A percentile compares a stretch with the other conserved stretches of the same genome.
Evolutionary conservation across 2,888 invertebrate species (phyloP).

Genomic region (Stenodera caucasica): DNA sequence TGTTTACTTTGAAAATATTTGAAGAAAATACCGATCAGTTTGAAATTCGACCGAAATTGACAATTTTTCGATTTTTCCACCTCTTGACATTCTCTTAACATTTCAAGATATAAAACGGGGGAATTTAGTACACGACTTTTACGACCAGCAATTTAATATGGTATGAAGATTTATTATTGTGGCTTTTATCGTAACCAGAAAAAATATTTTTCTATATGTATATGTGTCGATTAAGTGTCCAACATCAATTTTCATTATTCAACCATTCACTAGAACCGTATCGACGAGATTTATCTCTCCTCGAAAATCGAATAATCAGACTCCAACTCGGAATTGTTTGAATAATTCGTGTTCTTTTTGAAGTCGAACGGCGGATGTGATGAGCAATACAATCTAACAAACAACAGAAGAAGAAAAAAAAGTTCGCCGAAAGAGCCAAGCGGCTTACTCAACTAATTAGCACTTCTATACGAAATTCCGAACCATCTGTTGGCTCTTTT

Average conservation of each 20-base stretch:
- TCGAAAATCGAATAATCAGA: constrained; percentile 13
- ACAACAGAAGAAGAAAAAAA: constrained; percentile 21
- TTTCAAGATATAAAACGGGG: constrained; percentile 35
- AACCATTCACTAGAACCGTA: neutral
- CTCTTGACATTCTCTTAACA: constrained; percentile 36
- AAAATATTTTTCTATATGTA: constrained; percentile 19
- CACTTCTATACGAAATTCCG: constrained; percentile 55
- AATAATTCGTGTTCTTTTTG: constrained; percentile 34
- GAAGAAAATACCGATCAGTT: constrained; percentile 1
- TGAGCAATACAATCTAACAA: constrained; percentile 40
- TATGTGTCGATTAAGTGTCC: constrained; percentile 12
- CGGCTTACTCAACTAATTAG: constrained; percentile 52
- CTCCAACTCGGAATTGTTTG: neutral
- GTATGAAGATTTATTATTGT: constrained; percentile 36
- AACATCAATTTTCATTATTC: constrained; percentile 11
- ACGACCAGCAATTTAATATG: constrained; percentile 40
- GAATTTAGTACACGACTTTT: constrained; percentile 37
- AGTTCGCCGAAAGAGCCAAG: constrained; percentile 47
- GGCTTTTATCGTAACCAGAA: constrained; percentile 38
- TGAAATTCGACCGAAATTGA: neutral
- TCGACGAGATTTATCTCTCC: neutral
- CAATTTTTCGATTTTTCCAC: constrained; percentile 25
- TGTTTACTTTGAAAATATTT: constrained; percentile 23
- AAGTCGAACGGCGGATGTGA: constrained; percentile 42
- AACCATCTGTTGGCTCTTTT: constrained; percentile 41